Percentiles rank a stretch among this genome's conserved stretches.
Conservation (phyloP, 2,113 vertebrate genomes). For the Pteronura brasiliensis region DNA sequence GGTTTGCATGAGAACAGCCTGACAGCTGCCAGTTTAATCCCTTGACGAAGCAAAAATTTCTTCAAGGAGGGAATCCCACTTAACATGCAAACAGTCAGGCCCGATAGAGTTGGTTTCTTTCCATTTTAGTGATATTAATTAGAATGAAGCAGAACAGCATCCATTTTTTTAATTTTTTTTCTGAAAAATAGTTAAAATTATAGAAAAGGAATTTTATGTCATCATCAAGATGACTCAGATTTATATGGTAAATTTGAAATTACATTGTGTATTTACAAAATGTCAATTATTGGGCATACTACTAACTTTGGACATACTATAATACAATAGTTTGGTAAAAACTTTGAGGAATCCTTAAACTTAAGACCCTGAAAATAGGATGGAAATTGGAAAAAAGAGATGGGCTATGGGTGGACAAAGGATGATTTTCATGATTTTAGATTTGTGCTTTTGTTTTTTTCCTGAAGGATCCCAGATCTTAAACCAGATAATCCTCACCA, state of each 20-base stretch:
- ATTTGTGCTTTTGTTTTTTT: background rate
- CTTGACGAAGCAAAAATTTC: conserved; percentile 79
- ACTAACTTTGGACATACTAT: background rate
- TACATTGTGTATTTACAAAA: background rate
- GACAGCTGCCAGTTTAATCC: conserved; percentile 80
- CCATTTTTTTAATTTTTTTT: background rate
- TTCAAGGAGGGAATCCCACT: conserved; percentile 80
- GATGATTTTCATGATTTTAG: background rate
- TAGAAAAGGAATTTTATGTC: background rate
- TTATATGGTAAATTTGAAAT: background rate
- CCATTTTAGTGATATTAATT: conserved; percentile 66
- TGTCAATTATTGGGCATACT: background rate
- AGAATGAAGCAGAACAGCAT: conserved; percentile 64
- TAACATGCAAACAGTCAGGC: conserved; percentile 75
- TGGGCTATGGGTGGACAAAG: background rate
- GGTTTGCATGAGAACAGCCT: conserved; percentile 67
- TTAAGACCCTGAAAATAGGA: background rate
- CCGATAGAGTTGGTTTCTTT: conserved; percentile 61
- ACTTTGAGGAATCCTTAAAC: background rate
- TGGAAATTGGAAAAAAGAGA: background rate
- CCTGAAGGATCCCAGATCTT: background rate
- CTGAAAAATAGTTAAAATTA: conserved; percentile 55
- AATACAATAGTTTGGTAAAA: background rate
- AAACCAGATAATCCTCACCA: background rate
- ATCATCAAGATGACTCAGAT: background rate